Base-by-base conservation (phyloP, 2,888 invertebrate genomes). In the Keiferia lycopersicella region DNA sequence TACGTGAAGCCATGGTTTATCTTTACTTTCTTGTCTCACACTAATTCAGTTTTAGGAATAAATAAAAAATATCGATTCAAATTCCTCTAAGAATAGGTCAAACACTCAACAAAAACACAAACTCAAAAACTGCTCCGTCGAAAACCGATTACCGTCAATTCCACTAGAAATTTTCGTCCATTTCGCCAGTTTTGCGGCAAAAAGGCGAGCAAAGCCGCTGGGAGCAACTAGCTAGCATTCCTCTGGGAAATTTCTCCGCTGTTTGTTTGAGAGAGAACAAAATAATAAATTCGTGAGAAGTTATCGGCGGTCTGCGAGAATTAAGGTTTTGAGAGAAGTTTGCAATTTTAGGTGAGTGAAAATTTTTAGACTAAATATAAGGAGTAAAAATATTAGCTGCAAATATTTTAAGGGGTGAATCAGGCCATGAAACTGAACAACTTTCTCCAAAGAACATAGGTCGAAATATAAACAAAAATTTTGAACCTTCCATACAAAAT, bases 141-240 rank as follows among this genome's bases (percentile, higher is more conserved):
- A 8, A 30, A 34, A 56, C 56, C 56, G 26, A 56, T 30, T 34
- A 34, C 30, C 30, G 56, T 34, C 56, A n/a, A 56, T 56, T 56
- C 30, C 56, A n/a, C n/a, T 26, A 22, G 30, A 30, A 30, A 56
- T 26, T 56, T 34, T n/a, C 56, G 34, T 34, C 30, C 16, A 34
- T 34, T 56, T 56, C 10, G 56, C 34, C 34, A 34, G n/a, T 56
- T 56, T 51, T 34, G 11, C 16, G n/a, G 56, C 56, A 16, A 56
- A 56, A 56, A 56, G 56, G 34, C 56, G 16, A 56, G 56, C 18
- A 34, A 56, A 56, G 56, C 56, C 56, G 56, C 34, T 7, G 56
- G 56, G 56, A 56, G 56, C 16, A 16, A 56, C 56, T 56, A 56
- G 56, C 30, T 56, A 53, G 4, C 22, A 16, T 34, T 30, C 56